Conservation (phyloP, 2,888 invertebrate species). For the Andrena minutula region DNA sequence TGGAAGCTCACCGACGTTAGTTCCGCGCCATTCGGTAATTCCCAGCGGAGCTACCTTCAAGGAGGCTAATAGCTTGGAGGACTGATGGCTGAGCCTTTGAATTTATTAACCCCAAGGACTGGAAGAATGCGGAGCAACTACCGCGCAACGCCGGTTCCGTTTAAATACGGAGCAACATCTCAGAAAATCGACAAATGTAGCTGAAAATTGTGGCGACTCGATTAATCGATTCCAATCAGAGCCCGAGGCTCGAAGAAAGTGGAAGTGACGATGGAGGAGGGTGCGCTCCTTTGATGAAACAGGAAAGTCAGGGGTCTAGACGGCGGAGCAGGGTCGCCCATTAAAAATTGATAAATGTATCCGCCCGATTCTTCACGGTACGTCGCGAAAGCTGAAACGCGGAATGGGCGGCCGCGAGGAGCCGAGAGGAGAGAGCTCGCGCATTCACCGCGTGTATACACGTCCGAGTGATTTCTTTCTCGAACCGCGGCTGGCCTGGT, state of each 20-base stretch:
- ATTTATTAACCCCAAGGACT: conserved; percentile 43
- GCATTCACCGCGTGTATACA: conserved; percentile 22
- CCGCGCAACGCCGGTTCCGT: background rate
- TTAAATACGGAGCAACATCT: background rate
- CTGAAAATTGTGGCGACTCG: background rate
- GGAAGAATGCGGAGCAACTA: background rate
- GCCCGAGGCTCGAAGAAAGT: background rate
- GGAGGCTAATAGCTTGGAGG: conserved; percentile 64
- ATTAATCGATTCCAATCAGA: background rate
- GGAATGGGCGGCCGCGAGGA: conserved; percentile 1
- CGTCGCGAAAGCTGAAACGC: background rate
- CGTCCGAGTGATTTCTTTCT: conserved; percentile 39
- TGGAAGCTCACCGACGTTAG: conserved; percentile 64
- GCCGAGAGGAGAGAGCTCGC: conserved; percentile 10
- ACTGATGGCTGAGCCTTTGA: conserved; percentile 20
- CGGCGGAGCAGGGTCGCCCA: background rate
- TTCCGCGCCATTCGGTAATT: conserved; percentile 63
- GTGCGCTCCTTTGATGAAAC: background rate
- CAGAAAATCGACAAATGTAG: background rate
- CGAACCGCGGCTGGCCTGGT: conserved; percentile 13
- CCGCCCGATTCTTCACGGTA: conserved; percentile 16
- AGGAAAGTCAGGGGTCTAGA: background rate
- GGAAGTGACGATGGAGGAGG: background rate
- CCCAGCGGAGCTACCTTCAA: conserved; percentile 48
- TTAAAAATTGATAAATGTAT: conserved; percentile 38